Conservation (phyloP, 1,140 invertebrate species). For the Brachionus paranguensis region DNA sequence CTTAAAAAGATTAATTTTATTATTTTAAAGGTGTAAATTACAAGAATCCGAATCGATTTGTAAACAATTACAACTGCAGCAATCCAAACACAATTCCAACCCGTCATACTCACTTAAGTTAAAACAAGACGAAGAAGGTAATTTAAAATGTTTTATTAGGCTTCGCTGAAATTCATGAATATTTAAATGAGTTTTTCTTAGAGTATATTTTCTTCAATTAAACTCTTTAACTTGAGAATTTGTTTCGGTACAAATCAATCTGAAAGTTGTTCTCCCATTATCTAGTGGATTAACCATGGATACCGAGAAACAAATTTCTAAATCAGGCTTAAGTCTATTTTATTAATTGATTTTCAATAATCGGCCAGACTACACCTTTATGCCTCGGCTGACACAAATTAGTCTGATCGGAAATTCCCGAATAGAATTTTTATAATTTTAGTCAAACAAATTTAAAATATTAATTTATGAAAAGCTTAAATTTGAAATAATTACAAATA, state of each 20-base stretch:
- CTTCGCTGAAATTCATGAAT: not conserved
- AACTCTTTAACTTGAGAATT: not conserved
- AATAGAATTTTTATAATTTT: not conserved
- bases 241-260: not conserved
- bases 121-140: slow-evolving; percentile 19
- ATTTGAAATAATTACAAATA: not conserved
- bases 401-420: not conserved
- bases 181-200: not conserved
- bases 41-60: slow-evolving; percentile 32
- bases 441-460: not conserved
- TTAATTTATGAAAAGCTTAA: not conserved
- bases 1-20: too few relatives aligned
- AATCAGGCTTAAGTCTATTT: not conserved
- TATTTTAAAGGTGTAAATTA: slow-evolving; percentile 17
- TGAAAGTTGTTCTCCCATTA: not conserved
- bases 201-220: not conserved
- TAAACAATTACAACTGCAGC: slow-evolving; percentile 29
- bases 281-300: not conserved
- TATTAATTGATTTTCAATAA: not conserved
- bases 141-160: not conserved
- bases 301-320: not conserved
- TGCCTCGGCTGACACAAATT: not conserved
- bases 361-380: not conserved
- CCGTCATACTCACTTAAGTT: not conserved
- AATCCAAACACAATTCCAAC: slow-evolving; percentile 5